Evolutionary conservation across 2,113 vertebrate species (phyloP), one percentile per base, ranked within the genome.

Genomic region (Prolemur simus): DNA sequence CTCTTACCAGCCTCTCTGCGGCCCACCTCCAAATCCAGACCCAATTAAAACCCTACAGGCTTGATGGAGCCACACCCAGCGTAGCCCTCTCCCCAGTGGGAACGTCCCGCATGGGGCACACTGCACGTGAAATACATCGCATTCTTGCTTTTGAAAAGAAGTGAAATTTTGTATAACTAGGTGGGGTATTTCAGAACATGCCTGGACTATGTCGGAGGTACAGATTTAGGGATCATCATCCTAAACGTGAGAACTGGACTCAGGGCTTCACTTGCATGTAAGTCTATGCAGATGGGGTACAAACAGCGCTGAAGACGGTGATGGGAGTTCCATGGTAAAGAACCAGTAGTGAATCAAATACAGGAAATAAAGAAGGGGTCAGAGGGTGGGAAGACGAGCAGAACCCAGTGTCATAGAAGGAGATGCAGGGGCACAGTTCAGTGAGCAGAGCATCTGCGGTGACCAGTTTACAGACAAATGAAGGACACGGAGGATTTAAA

Each of bases 281-380:
- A 37, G 42, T 15, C 27, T 68, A 7, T 23, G 27, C 3, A 12
- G 32, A 5, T n/a, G 6, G 23, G 6, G 21, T 29, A 27, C 32
- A 21, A 49, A 10, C 4, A 0, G 23, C 34, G 2, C 39, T 8
- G 21, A 74, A 37, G 23, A 39, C 15, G 13, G 25, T 66, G 13
- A 23, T 8, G 8, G 21, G n/a, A 25, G 3, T 3, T 23, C 25
- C 6, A 0, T 3, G 3, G 11, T 5, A 83, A 52, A n/a, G 4
- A 68, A 60, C 0, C 1, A 60, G 23, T 1, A 3, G n/a, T 47
- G 71, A 42, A 39, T 77, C 42, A 82, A 54, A 69, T 6, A 64
- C 20, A 68, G 47, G 47, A 64, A 63, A 34, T 63, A 37, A 42
- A 63, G 23, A 4, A 56, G 29, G 6, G 18, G 8, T 64, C 52